Evolutionary conservation across 23 tunicate genomes (phyloP), one percentile per base, ranked within the genome.

Genomic region (Styela clava): DNA sequence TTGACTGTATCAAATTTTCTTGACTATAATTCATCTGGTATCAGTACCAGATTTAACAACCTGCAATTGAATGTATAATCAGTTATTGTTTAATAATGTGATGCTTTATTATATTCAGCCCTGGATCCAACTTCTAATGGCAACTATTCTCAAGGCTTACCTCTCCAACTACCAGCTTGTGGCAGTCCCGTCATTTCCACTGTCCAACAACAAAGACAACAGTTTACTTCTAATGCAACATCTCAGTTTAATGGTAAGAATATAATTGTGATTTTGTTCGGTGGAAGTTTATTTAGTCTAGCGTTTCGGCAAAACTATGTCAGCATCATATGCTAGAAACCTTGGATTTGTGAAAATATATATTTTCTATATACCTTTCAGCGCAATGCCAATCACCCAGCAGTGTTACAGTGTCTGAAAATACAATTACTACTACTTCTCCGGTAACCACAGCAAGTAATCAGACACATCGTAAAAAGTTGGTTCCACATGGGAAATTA

Each of bases 401-500:
- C 36, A 73, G 31, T 29, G 52, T 52, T 51, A 86, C 25, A 36
- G 64, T 5, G 35, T 23, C 44, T 31, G 68, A 34, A 3, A 2
- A 24, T 0, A n/a, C 85, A 16, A 51, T 25, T 52, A 31, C 84
- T 28, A 27, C 73, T 31, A 34, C 87, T 9, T 24, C 82, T 7
- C 62, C 94, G 2, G 82, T 74, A 29, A 85, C 63, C 52, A n/a
- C 87, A 20, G 64, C 73, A 0, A 86, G 83, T 28, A 86, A 74
- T 34, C 90, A 82, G 44, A 88, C 86, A 36, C 89, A 82, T 20
- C 86, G 86, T 3, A 82, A 91, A 78, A 91, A 85, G 68, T 74
- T 91, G 63, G 97, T 91, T 1, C 90, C 97, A 0, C 97, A 91
- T 62, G 83, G 97, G 78, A 91, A 91, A 79, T 34, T 91, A 33